These are phyloP conservation scores for Lagocephalus sceleratus DNA, from an alignment of 2,797 vertebrate genomes.

Conservation along the genomic window DNA sequence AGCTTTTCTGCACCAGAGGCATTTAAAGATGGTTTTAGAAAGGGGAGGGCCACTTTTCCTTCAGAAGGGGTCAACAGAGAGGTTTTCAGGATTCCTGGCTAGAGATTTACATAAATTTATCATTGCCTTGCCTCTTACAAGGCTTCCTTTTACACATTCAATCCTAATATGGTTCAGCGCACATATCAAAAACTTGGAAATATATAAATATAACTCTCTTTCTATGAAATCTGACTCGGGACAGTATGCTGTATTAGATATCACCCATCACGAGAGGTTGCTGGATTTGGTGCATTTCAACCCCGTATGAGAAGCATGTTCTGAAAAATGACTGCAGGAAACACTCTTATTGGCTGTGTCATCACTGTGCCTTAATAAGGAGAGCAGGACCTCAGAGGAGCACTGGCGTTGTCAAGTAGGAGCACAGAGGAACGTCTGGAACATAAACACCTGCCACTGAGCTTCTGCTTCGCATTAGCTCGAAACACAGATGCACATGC, in stretches of 20 bases:
- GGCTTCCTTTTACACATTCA: neutral
- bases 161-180: neutral
- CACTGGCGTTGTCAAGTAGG: conserved; percentile 32
- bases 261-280: conserved; percentile 17
- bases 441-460: conserved; percentile 74
- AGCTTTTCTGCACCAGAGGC: too few species aligned
- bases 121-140: too few species aligned
- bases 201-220: neutral
- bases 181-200: neutral
- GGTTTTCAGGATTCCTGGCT: too few species aligned
- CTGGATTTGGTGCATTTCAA: conserved; percentile 19
- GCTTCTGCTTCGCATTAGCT: conserved; percentile 61
- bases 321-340: neutral
- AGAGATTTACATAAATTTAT: too few species aligned
- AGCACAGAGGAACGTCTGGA: conserved; percentile 59
- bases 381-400: conserved; percentile 47
- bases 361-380: conserved; percentile 78
- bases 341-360: conserved; percentile 38
- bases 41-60: too few species aligned
- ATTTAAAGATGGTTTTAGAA: too few species aligned
- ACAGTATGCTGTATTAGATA: conserved; percentile 10
- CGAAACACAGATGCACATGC: conserved; percentile 14
- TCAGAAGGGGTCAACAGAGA: too few species aligned
- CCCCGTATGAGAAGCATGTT: neutral
- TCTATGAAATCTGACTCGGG: neutral